These are phyloP conservation scores for Machaerirhynchus nigripectus DNA, from an alignment of 2,113 vertebrate species.

Conservation along the genomic window DNA sequence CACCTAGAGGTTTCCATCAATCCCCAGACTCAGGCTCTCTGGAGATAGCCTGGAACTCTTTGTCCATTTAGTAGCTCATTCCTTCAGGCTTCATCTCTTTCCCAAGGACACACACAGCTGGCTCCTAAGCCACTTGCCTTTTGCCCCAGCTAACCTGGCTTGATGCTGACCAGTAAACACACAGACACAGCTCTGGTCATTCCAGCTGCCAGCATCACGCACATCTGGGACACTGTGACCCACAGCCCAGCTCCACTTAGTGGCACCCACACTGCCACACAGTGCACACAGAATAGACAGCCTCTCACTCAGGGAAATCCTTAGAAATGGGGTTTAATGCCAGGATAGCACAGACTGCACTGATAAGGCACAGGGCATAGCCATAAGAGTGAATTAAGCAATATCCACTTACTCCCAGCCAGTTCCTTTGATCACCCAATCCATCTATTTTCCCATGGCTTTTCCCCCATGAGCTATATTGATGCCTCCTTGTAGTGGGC, in stretches of 20 bases:
- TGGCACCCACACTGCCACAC: background rate
- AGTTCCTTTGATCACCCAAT: background rate
- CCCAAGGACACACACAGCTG: background rate
- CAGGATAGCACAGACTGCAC: background rate
- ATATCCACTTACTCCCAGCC: rapidly evolving
- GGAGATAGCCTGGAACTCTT: background rate
- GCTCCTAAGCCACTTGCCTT: background rate
- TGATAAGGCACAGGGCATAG: background rate
- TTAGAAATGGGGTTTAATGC: background rate
- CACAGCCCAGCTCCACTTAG: background rate
- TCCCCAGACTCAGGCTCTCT: rapidly evolving
- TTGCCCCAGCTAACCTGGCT: background rate
- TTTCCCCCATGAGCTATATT: background rate
- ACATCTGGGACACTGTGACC: too few relatives aligned
- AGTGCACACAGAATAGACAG: background rate
- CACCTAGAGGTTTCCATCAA: background rate
- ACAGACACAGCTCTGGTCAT: background rate
- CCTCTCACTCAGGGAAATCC: background rate
- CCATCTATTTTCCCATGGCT: background rate
- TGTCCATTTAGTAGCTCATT: background rate
- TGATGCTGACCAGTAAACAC: background rate
- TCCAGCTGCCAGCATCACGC: background rate
- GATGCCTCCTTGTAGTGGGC: too few relatives aligned
- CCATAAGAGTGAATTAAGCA: background rate
- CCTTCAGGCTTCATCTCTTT: background rate